These are phyloP conservation scores for Axis porcinus DNA, from an alignment of 2,113 vertebrate genomes.

Conservation along the genomic window DNA sequence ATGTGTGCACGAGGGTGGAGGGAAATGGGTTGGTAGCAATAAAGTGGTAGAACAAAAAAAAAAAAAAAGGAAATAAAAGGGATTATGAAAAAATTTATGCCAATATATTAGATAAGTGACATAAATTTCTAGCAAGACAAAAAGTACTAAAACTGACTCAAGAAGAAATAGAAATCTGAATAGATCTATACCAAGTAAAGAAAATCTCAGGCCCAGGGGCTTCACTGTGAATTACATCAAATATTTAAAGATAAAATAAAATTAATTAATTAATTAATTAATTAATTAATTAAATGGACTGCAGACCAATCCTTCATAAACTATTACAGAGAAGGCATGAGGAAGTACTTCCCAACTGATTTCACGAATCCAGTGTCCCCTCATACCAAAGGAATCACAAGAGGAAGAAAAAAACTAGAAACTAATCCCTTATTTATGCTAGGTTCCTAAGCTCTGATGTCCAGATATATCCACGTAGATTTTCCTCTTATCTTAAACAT, in stretches of 20 bases:
- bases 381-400: background rate
- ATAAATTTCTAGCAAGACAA: background rate
- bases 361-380: background rate
- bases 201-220: background rate
- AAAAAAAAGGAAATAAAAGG: no score
- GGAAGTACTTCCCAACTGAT: background rate
- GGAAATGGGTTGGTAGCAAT: no score
- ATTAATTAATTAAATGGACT: no score
- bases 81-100: background rate
- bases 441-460: background rate
- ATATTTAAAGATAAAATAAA: background rate
- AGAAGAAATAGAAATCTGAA: background rate
- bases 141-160: background rate
- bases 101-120: background rate
- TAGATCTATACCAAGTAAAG: background rate
- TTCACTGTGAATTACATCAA: background rate
- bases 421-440: background rate
- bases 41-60: no score
- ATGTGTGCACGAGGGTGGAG: no score
- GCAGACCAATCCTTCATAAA: background rate
- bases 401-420: background rate
- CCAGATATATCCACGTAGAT: background rate
- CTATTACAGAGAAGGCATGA: background rate
- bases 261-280: no score
- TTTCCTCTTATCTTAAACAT: background rate